Evolutionary conservation across 2,797 vertebrate species (phyloP).

Genomic region (Acanthiza pusilla): DNA sequence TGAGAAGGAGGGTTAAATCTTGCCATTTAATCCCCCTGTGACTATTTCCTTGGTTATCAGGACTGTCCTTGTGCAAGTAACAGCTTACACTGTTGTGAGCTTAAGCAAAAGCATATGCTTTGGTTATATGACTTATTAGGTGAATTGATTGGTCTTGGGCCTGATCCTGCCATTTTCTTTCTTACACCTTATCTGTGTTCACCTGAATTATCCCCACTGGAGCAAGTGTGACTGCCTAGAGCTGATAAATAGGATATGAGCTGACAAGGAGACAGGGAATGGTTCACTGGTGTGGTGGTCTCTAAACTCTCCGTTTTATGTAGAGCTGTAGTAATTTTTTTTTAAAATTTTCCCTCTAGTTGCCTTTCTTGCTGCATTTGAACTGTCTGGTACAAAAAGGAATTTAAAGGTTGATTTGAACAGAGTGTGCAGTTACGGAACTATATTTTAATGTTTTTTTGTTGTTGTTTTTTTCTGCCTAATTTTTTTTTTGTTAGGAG

Average conservation of each 20-base stretch:
- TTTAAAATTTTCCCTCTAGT: neutral
- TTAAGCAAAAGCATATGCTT: neutral
- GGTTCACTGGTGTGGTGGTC: neutral
- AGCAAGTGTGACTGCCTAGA: neutral
- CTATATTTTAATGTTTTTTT: neutral
- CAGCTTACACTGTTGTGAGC: neutral
- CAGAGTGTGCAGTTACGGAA: neutral
- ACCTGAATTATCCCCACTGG: neutral
- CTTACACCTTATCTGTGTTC: neutral
- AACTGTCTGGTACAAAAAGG: neutral
- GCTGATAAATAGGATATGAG: neutral
- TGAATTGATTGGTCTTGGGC: neutral
- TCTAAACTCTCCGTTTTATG: neutral
- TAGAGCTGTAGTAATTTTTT: neutral
- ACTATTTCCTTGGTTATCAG: neutral
- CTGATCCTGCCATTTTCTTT: neutral
- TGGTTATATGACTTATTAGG: neutral
- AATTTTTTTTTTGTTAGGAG: neutral
- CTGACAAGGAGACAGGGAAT: neutral
- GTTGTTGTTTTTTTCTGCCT: too few species aligned
- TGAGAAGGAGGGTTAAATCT: neutral
- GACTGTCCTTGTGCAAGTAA: neutral
- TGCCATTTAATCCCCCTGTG: neutral
- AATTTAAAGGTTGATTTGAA: neutral
- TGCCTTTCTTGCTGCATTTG: neutral